Conservation (phyloP, 2,797 vertebrate species). For the Scleropages formosus region DNA sequence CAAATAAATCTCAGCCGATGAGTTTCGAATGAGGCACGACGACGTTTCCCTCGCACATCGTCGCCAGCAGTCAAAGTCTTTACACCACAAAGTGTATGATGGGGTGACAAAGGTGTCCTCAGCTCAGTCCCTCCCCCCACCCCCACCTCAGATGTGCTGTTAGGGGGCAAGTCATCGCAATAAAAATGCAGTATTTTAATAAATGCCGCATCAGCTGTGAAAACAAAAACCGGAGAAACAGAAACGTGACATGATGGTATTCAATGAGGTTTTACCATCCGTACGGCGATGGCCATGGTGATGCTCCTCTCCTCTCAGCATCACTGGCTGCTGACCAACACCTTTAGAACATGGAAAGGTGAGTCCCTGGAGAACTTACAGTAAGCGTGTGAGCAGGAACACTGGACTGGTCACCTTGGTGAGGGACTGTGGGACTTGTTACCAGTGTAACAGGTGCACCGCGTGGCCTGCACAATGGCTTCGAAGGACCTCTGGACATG, state of each 20-base stretch:
- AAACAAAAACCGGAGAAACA: not conserved
- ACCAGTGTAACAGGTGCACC: too few species aligned
- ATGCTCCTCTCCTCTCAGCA: slow-evolving; percentile 2
- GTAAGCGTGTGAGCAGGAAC: too few species aligned
- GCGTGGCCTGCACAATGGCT: too few species aligned
- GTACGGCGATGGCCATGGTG: too few species aligned
- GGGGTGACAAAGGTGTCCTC: not conserved
- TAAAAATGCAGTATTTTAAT: not conserved
- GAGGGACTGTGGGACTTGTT: too few species aligned
- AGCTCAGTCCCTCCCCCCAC: not conserved
- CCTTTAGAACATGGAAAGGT: too few species aligned
- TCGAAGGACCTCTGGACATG: too few species aligned
- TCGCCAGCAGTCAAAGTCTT: not conserved
- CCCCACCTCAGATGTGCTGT: not conserved
- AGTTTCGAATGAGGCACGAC: not conserved
- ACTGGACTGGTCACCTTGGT: too few species aligned
- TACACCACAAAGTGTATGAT: not conserved
- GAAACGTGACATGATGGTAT: not conserved
- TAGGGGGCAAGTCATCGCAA: not conserved
- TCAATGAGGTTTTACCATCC: not conserved
- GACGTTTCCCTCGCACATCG: not conserved
- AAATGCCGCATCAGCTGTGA: not conserved
- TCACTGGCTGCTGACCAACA: too few species aligned
- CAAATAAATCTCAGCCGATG: not conserved
- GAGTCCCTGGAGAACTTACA: too few species aligned